Evolutionary conservation across 2,888 invertebrate species (phyloP).

Genomic region (Rhagium mordax): DNA sequence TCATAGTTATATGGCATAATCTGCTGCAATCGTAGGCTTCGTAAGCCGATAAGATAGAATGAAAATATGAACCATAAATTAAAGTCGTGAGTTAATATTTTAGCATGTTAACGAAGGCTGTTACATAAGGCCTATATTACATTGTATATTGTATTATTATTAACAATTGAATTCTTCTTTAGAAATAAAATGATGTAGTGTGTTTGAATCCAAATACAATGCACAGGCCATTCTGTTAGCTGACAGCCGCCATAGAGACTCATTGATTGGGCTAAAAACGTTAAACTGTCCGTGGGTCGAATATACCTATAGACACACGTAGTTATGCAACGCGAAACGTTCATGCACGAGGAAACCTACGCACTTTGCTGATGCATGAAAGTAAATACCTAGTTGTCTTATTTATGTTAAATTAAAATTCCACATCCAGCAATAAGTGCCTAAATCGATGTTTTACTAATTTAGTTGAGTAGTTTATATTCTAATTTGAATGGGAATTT

Average conservation of each 20-base stretch:
- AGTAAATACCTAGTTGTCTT: constrained; percentile 6
- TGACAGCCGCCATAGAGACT: constrained; percentile 14
- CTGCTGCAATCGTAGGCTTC: neutral
- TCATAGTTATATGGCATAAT: constrained; percentile 3
- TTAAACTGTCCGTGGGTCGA: constrained; percentile 23
- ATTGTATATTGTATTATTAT: constrained; percentile 19
- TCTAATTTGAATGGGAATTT: neutral
- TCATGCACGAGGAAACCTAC: constrained; percentile 21
- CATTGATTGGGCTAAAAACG: constrained; percentile 29
- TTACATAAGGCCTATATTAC: constrained; percentile 20
- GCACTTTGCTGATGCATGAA: constrained; percentile 11
- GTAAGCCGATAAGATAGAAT: constrained; percentile 9
- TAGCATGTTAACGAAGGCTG: constrained; percentile 6
- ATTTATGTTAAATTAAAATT: constrained; percentile 8
- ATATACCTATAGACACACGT: constrained; percentile 7
- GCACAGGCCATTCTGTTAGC: constrained; percentile 3
- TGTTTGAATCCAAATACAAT: constrained; percentile 23
- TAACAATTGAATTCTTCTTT: constrained; percentile 21
- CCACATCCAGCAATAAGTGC: constrained; percentile 1
- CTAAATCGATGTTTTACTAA: neutral
- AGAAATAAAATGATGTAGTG: neutral
- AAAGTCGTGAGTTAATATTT: constrained; percentile 12
- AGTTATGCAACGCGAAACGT: constrained; percentile 28
- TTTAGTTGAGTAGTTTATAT: neutral
- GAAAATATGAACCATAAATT: constrained; percentile 11